Conservation (phyloP, 2,888 invertebrate species). For the Caenorhabditis sp. region DNA sequence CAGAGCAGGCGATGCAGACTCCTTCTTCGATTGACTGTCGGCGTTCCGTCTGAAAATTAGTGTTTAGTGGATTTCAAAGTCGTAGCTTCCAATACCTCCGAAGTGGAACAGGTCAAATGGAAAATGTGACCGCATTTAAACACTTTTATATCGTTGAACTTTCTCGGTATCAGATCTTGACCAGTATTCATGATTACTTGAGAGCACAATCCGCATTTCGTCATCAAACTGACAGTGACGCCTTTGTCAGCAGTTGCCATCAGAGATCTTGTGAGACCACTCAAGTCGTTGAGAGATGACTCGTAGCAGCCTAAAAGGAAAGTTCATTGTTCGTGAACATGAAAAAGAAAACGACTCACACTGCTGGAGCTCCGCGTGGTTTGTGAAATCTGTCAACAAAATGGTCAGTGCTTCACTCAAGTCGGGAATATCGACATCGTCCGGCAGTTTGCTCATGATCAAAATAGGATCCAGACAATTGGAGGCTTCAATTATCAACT, state of each 20-base stretch:
- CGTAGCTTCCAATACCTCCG: constrained; percentile 43
- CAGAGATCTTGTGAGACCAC: constrained; percentile 31
- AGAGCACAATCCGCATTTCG: constrained; percentile 26
- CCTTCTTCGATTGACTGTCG: constrained; percentile 27
- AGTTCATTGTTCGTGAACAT: background rate
- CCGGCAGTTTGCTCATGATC: constrained; percentile 87
- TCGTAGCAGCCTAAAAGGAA: constrained; percentile 53
- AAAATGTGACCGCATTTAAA: constrained; percentile 76
- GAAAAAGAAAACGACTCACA: constrained; percentile 7
- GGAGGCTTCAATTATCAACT: constrained; percentile 74
- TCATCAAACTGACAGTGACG: constrained; percentile 9
- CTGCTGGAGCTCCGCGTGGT: constrained; percentile 85
- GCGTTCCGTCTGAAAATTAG: constrained; percentile 48
- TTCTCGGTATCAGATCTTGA: constrained; percentile 24
- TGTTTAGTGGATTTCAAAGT: background rate
- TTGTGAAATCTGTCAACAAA: constrained; percentile 90
- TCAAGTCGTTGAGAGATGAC: constrained; percentile 51
- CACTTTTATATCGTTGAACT: constrained; percentile 57
- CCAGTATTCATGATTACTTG: constrained; percentile 21
- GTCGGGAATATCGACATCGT: constrained; percentile 92
- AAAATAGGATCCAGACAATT: constrained; percentile 74
- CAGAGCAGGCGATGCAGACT: constrained; percentile 51
- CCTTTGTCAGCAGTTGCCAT: constrained; percentile 22
- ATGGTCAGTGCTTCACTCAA: constrained; percentile 73
- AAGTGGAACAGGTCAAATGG: constrained; percentile 68